Base-by-base conservation (phyloP, 1,140 invertebrate species). In the Medauroidea extradentata region DNA sequence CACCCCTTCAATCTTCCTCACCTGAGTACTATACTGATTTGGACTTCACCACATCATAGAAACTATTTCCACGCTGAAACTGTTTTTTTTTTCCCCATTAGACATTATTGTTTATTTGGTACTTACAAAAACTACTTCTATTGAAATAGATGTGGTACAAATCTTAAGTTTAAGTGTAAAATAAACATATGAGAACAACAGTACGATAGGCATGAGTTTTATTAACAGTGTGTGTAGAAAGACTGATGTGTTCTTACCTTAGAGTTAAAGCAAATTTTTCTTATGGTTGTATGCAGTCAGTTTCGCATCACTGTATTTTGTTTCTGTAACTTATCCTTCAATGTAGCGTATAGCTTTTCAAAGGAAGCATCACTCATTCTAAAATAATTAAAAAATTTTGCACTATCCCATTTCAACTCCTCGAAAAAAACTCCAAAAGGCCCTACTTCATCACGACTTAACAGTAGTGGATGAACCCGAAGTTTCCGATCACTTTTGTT, bases 241-340 rank as follows among this genome's bases (percentile, higher is more conserved):
- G n/a, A n/a, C n/a, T n/a, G 9, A 57, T 51, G 57, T 51, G 39
- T 25, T 56, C 54, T 61, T 49, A 63, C 62, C 64, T 61, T 57
- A 65, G 53, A 48, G 58, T 60, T 61, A 63, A 48, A 19, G 59
- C 64, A 46, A 65, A 43, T 46, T 55, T 65, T 60, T 63, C 53
- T 39, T 41, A 48, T 43, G 61, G 58, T 61, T 61, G 53, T 44
- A 63, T 65, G 41, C 57, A 64, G 21, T 61, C n/a, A n/a, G n/a
- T n/a, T 39, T 24, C 64, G 57, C 62, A 65, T 65, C 14, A 18
- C 48, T 41, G 62, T 65, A 39, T 63, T 52, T 48, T 65, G 58
- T 14, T 53, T 43, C 43, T 64, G 51, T 41, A 65, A 29, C 21
- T 42, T 44, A 13, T 48, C 41, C 55, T 65, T 60, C 16, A 65